Evolutionary conservation across 2,888 invertebrate genomes (phyloP), one percentile per base, ranked within the genome.

Genomic region (Drosophila siamana): DNA sequence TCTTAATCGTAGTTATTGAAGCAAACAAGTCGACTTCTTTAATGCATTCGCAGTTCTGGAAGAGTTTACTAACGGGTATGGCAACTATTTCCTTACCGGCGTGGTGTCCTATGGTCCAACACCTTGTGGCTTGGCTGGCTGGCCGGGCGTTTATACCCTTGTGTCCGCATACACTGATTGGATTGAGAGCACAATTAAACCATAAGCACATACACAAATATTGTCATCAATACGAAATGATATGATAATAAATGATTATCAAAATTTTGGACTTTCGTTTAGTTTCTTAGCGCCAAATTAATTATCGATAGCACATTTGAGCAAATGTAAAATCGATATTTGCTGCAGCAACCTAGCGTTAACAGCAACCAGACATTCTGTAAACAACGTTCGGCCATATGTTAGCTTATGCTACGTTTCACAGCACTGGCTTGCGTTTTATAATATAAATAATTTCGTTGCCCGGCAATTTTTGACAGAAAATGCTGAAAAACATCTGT

Each of bases 91-190:
- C 48, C 90, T 93, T 0, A 92, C 93, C 8, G 95, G 95, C 0
- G 91, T 95, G 11, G 95, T 95, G 0, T 95, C 95, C 0, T 95
- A 94, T 78, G 95, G 95, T 4, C 94, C 94, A 1, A 93, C 93
- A 0, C 93, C 93, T 0, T 95, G 95, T 73, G 95, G 95, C 0
- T 92, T 93, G 85, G 90, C 91, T 33, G 93, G 93, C 4, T 95
- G 91, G 91, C 95, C 95, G 0, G 95, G 95, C 1, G 94, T 95
- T 51, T 95, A 95, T 78, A 95, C 95, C 0, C 93, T 93, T 80
- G 94, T 95, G 0, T 88, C 92, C 4, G 92, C 93, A 54, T 95
- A 93, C 74, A 87, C 94, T 36, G 92, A 93, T 1, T 95, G 95
- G 95, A 94, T 95, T 70, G 74, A 83, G 8, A 55, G 57, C 54